A percentile compares a stretch with the other conserved stretches of the same genome.
Conservation (phyloP, 2,888 invertebrate species). For the Matsumyia berberina region DNA sequence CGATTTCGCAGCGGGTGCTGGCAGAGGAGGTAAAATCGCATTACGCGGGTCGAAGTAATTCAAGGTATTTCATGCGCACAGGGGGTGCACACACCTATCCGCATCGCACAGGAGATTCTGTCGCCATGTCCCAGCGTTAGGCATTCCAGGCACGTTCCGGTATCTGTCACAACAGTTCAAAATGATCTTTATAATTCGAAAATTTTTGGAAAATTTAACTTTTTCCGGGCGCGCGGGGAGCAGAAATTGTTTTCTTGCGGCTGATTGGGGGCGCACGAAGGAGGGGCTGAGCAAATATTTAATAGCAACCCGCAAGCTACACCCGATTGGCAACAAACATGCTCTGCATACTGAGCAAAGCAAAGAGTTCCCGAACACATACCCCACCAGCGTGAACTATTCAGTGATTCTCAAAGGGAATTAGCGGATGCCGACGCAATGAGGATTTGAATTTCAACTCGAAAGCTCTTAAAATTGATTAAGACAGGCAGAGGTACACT, state of each 20-base stretch:
- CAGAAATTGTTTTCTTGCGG: constrained; percentile 41
- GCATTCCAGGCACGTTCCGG: constrained; percentile 64
- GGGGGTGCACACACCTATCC: constrained; percentile 24
- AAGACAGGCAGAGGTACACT: not conserved
- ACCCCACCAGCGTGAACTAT: constrained; percentile 28
- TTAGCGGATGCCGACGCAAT: constrained; percentile 20
- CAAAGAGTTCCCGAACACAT: constrained; percentile 2
- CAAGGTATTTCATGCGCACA: constrained; percentile 68
- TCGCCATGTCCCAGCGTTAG: constrained; percentile 21
- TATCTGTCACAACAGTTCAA: constrained; percentile 67
- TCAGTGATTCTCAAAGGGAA: constrained; percentile 56
- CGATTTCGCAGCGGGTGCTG: constrained; percentile 15
- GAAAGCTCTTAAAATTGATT: constrained; percentile 30
- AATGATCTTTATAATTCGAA: constrained; percentile 67
- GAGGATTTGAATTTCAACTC: constrained; percentile 38
- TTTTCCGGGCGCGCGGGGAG: not conserved
- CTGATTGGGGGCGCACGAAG: not conserved
- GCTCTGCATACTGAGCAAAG: constrained; percentile 35
- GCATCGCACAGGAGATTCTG: not conserved
- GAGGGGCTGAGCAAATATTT: constrained; percentile 44
- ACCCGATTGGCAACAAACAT: constrained; percentile 47
- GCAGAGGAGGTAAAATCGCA: constrained; percentile 29
- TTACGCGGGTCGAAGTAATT: constrained; percentile 66
- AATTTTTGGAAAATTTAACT: constrained; percentile 63
- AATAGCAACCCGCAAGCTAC: constrained; percentile 38